These are phyloP conservation scores for Monoplex corrugatus DNA, from an alignment of 2,888 invertebrate species.

Conservation along the genomic window DNA sequence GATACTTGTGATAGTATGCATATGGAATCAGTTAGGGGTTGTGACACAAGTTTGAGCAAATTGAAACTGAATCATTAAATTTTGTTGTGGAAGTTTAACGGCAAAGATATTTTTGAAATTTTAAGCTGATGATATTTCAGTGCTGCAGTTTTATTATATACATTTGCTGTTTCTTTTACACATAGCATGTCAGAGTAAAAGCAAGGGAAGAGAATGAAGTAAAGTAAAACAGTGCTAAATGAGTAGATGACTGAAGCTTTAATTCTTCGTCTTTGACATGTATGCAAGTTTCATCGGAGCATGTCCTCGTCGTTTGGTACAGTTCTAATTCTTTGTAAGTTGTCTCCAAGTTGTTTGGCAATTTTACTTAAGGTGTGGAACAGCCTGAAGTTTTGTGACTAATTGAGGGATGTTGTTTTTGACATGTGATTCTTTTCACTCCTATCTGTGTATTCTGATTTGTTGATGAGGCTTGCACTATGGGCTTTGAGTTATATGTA, in stretches of 20 bases:
- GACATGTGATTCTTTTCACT: constrained; percentile 1
- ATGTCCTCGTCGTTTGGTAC: too few relatives aligned
- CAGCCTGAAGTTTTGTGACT: neutral
- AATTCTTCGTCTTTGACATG: neutral
- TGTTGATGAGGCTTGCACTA: constrained; percentile 39
- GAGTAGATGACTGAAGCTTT: neutral
- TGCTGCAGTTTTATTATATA: neutral
- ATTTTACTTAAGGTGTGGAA: constrained; percentile 39
- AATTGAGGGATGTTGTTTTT: constrained; percentile 20
- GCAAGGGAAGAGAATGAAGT: neutral
- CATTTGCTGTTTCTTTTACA: neutral
- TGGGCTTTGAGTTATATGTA: constrained; percentile 45
- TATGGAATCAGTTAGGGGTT: too few relatives aligned
- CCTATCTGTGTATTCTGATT: neutral
- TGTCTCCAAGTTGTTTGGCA: constrained; percentile 34
- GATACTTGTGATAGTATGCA: too few relatives aligned
- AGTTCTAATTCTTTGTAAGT: neutral
- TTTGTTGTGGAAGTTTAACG: neutral
- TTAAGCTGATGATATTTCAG: neutral
- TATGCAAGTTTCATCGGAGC: neutral
- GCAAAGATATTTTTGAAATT: neutral
- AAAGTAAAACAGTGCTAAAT: neutral
- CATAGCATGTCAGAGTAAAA: neutral
- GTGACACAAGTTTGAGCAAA: too few relatives aligned
- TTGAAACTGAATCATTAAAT: too few relatives aligned